Evolutionary conservation across 1,140 invertebrate species (phyloP).

Genomic region (Streblospio benedicti): DNA sequence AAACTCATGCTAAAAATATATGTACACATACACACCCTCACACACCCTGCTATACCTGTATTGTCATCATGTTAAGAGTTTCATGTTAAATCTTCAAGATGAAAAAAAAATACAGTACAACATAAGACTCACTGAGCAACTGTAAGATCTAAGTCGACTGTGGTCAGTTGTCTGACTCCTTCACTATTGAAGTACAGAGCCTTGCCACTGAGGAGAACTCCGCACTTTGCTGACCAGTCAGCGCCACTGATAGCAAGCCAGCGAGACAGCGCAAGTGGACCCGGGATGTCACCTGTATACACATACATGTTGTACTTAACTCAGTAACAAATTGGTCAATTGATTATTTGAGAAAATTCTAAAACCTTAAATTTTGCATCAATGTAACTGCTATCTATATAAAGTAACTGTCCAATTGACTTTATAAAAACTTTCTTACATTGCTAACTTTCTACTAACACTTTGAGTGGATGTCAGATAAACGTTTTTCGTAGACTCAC

Average conservation of each 20-base stretch:
- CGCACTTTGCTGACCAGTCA: constrained; percentile 31
- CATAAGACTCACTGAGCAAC: constrained; percentile 45
- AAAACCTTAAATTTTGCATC: too few species aligned
- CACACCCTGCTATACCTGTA: not conserved
- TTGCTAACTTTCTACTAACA: too few species aligned
- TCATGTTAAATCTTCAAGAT: not conserved
- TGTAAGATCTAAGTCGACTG: constrained; percentile 42
- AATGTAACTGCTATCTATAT: too few species aligned
- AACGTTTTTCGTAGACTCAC: too few species aligned
- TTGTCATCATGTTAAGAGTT: not conserved
- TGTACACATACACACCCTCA: not conserved
- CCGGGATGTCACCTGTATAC: constrained; percentile 12
- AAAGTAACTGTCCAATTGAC: too few species aligned
- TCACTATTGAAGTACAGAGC: constrained; percentile 37
- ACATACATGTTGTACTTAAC: too few species aligned
- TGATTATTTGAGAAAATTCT: too few species aligned
- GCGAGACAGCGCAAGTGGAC: constrained; percentile 2
- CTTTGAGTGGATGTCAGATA: too few species aligned
- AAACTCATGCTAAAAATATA: not conserved
- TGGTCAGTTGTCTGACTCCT: constrained; percentile 43
- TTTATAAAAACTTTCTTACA: too few species aligned
- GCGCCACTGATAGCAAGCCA: constrained; percentile 38
- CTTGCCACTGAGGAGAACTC: constrained; percentile 36
- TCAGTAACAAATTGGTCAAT: too few species aligned
- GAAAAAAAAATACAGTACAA: not conserved